Percentiles rank a stretch among this genome's conserved stretches.
phyloP scores from a whole-genome alignment of 1,140 invertebrate species.

The Drosophila watanabei region DNA sequence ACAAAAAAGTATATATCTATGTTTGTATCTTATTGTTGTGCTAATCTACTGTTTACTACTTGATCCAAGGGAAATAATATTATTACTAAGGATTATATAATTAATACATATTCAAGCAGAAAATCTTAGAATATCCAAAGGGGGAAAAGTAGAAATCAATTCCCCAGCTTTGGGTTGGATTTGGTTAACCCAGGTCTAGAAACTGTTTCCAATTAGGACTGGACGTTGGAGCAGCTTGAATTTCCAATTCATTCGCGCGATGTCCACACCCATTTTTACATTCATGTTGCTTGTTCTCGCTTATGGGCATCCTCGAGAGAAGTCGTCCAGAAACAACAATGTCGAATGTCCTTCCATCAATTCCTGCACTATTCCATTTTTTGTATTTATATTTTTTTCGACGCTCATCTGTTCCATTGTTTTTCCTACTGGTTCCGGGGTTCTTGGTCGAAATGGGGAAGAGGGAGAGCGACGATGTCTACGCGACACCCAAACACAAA shows the following conservation, averaged over 20 bases:
- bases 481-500: conserved; percentile 71
- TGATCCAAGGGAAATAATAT: no score
- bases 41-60: no score
- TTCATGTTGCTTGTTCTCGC: conserved; percentile 69
- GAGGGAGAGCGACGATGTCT: conserved; percentile 20
- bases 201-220: conserved; percentile 40
- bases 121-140: neutral
- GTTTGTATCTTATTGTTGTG: no score
- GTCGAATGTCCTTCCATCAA: conserved; percentile 57
- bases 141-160: conserved; percentile 4
- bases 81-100: no score
- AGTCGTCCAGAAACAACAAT: conserved; percentile 33
- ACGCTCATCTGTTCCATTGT: conserved; percentile 70
- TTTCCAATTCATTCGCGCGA: conserved; percentile 53
- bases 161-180: conserved; percentile 10
- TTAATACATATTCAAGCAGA: no score
- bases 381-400: conserved; percentile 32
- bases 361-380: conserved; percentile 59
- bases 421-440: conserved; percentile 64
- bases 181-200: conserved; percentile 24
- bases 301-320: conserved; percentile 45
- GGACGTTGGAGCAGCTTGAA: conserved; percentile 31
- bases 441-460: conserved; percentile 28
- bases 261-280: conserved; percentile 68
- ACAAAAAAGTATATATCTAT: no score